Evolutionary conservation across 2,797 vertebrate species (phyloP).

Genomic region (Ibycter americanus): DNA sequence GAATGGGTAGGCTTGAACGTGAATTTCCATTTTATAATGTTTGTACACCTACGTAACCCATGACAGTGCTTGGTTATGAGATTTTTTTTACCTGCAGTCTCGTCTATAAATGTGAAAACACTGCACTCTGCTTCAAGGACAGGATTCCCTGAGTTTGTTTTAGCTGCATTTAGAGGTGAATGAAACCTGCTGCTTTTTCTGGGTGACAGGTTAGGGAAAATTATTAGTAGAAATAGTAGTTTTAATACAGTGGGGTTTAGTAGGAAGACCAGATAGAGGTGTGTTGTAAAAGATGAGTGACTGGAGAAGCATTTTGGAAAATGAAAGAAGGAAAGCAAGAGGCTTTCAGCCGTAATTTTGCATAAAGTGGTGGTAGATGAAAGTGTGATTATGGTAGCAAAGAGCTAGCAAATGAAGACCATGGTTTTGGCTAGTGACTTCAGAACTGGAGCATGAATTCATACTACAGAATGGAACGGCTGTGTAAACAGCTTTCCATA

Average conservation of each 20-base stretch:
- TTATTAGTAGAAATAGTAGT: background rate
- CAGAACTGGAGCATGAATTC: background rate
- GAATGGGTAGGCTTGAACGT: background rate
- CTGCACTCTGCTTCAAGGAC: background rate
- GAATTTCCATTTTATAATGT: background rate
- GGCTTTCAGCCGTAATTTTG: background rate
- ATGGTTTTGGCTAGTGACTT: background rate
- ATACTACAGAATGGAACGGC: background rate
- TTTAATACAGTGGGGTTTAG: background rate
- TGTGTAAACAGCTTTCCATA: background rate
- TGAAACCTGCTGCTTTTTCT: background rate
- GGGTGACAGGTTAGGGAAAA: background rate
- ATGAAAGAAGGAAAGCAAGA: background rate
- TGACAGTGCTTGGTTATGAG: background rate
- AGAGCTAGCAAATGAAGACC: background rate
- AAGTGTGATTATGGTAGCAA: background rate
- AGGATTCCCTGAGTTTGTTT: background rate
- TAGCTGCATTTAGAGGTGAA: background rate
- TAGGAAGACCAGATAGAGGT: background rate
- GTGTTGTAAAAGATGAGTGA: background rate
- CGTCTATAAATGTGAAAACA: background rate
- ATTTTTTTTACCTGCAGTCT: background rate
- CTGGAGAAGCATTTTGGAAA: background rate
- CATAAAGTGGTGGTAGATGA: rapidly evolving
- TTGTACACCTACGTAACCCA: background rate